These are phyloP conservation scores for Thalassophryne amazonica DNA, from an alignment of 2,797 vertebrate genomes.

Conservation along the genomic window DNA sequence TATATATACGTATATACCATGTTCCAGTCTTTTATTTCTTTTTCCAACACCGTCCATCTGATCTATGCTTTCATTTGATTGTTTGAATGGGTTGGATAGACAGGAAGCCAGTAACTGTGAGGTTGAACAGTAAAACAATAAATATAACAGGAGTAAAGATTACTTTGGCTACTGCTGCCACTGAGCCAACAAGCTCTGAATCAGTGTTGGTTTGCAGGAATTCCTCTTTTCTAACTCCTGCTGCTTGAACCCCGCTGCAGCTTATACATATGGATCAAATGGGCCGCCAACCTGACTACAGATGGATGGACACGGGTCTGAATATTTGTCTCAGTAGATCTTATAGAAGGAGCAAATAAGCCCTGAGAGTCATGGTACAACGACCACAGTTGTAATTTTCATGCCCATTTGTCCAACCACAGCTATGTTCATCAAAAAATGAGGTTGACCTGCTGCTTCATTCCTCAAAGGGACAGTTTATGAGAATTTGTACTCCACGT, in stretches of 20 bases:
- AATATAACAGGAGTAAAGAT: slow-evolving; percentile 35
- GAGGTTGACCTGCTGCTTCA: no score
- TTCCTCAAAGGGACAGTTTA: no score
- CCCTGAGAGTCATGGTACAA: neutral
- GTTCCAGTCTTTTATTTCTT: slow-evolving; percentile 6
- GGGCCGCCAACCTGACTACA: slow-evolving; percentile 24
- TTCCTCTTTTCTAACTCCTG: slow-evolving; percentile 15
- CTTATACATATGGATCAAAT: slow-evolving; percentile 17
- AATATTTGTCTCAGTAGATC: slow-evolving; percentile 27
- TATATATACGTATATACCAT: neutral
- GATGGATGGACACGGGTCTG: slow-evolving; percentile 26
- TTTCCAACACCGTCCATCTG: slow-evolving; percentile 1
- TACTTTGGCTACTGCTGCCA: slow-evolving; percentile 32
- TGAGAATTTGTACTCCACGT: no score
- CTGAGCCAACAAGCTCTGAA: slow-evolving; percentile 29
- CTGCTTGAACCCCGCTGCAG: slow-evolving; percentile 4
- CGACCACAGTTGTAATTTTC: slow-evolving; percentile 18
- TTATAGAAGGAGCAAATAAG: slow-evolving; percentile 10
- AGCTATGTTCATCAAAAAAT: no score
- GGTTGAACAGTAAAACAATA: slow-evolving; percentile 37
- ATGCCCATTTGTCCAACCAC: no score
- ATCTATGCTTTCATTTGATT: slow-evolving; percentile 28
- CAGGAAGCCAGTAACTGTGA: slow-evolving; percentile 12
- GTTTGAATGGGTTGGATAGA: slow-evolving; percentile 19
- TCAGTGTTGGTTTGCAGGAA: slow-evolving; percentile 21